Conservation (phyloP, 2,888 invertebrate genomes). For the Parelbella ahira region DNA sequence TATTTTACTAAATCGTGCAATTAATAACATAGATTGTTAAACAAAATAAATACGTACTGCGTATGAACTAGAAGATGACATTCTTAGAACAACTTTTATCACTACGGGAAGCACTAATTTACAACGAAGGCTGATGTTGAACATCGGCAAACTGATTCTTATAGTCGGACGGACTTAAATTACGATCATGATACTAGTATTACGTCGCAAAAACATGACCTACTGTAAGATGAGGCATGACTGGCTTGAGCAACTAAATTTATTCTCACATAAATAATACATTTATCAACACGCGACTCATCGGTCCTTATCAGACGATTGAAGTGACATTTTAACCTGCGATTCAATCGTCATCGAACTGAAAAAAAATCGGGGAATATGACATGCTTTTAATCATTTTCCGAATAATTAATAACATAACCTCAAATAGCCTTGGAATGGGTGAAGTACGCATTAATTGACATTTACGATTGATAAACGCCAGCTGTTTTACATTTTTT, state of each 20-base stretch:
- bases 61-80: slow-evolving; percentile 57
- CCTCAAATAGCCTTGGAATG: slow-evolving; percentile 3
- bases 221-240: slow-evolving; percentile 5
- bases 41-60: slow-evolving; percentile 47
- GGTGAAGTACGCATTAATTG: too few species aligned
- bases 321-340: slow-evolving; percentile 60
- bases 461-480: too few species aligned
- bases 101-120: slow-evolving; percentile 38
- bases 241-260: neutral
- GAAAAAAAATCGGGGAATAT: slow-evolving; percentile 36
- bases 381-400: slow-evolving; percentile 31
- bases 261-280: slow-evolving; percentile 7
- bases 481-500: too few species aligned
- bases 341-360: slow-evolving; percentile 41
- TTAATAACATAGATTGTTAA: too few species aligned
- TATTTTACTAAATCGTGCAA: too few species aligned
- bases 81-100: slow-evolving; percentile 46
- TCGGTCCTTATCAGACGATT: slow-evolving; percentile 44
- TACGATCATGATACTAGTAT: slow-evolving; percentile 1
- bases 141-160: slow-evolving; percentile 47
- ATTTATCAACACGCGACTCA: slow-evolving; percentile 14
- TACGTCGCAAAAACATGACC: slow-evolving; percentile 28
- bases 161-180: slow-evolving; percentile 8
- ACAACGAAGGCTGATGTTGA: slow-evolving; percentile 42
- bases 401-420: neutral